Conservation (phyloP, 2,113 vertebrate genomes). For the Bettongia penicillata region DNA sequence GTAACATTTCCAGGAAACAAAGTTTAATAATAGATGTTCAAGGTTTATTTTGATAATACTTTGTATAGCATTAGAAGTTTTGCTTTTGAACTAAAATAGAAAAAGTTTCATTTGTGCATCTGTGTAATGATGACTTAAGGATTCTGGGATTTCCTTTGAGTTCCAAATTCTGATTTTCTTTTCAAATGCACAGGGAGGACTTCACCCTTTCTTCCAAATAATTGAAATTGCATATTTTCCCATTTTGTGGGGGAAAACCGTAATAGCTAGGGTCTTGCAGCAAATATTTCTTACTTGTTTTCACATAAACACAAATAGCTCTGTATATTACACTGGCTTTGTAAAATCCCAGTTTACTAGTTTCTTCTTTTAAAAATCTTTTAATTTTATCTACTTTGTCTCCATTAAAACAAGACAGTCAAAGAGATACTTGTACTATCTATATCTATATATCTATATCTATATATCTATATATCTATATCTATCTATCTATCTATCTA, state of each 20-base stretch:
- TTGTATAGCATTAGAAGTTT: slow-evolving; percentile 24
- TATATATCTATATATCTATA: too few relatives aligned
- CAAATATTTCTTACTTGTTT: background rate
- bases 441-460: too few relatives aligned
- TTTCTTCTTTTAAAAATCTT: background rate
- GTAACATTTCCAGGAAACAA: slow-evolving; percentile 16
- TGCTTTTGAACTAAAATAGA: slow-evolving; percentile 22
- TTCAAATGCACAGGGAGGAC: background rate
- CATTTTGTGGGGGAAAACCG: background rate
- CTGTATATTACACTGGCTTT: background rate
- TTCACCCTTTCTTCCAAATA: background rate
- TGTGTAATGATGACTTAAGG: background rate
- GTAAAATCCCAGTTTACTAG: background rate
- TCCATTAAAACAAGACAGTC: background rate
- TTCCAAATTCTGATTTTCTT: background rate
- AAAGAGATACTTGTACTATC: background rate
- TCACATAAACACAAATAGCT: slow-evolving; percentile 23
- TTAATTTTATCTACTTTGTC: background rate
- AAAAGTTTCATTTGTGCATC: slow-evolving; percentile 5
- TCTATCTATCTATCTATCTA: too few relatives aligned
- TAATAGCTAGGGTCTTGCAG: background rate
- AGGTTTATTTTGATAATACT: slow-evolving; percentile 11
- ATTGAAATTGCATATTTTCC: slow-evolving; percentile 19
- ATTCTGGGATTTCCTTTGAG: slow-evolving; percentile 11
- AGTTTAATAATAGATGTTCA: slow-evolving; percentile 6